These are phyloP conservation scores for Nyctibius grandis DNA, from an alignment of 2,797 vertebrate species.

Conservation along the genomic window DNA sequence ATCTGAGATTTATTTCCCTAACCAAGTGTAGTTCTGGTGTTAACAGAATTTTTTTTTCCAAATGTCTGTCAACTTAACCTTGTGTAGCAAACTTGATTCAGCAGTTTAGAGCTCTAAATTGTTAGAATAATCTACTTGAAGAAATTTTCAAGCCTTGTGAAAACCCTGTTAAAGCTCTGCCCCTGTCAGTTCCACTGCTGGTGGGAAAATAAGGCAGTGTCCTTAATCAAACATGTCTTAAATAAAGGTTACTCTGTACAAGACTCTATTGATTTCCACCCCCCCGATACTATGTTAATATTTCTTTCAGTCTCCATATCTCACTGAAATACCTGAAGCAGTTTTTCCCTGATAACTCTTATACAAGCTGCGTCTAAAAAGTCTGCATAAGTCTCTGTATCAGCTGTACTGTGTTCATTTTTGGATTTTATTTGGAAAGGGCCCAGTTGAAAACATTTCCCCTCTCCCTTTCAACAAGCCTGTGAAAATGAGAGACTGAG, in stretches of 20 bases:
- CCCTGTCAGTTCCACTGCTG: neutral
- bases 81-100: neutral
- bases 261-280: neutral
- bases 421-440: neutral
- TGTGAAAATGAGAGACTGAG: neutral
- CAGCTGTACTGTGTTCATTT: neutral
- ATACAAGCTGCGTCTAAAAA: neutral
- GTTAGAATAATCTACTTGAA: neutral
- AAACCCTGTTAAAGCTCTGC: neutral
- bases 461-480: neutral
- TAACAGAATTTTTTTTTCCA: neutral
- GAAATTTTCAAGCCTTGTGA: neutral
- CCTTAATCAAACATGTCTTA: neutral
- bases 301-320: neutral
- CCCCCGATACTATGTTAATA: neutral
- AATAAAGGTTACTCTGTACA: neutral
- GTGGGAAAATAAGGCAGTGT: fast-evolving
- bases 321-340: neutral
- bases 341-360: neutral
- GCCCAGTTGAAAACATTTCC: neutral
- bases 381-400: neutral
- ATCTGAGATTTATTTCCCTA: neutral
- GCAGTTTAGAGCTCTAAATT: neutral
- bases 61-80: neutral
- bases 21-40: neutral